Evolutionary conservation across 2,797 vertebrate species (phyloP), one percentile per base, ranked within the genome.

Genomic region (Limosa lapponica): DNA sequence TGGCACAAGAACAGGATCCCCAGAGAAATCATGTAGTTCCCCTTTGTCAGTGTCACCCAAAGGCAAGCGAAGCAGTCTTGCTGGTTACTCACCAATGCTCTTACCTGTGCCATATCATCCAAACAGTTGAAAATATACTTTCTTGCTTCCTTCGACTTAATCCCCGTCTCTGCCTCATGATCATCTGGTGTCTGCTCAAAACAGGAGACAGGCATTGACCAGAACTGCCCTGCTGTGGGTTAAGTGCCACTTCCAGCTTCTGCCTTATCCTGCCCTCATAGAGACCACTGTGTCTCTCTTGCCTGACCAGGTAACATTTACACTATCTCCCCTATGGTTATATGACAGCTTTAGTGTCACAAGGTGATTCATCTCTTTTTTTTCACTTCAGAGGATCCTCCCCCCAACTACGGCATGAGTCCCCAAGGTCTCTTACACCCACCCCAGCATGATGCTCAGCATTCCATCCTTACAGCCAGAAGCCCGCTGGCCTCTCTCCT

Each of bases 111-210:
- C 99, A 99, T 99, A 77, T 99, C 99, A 97, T 99, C 99, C 98
- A 99, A 97, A 97, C 99, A 99, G 98, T 99, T 99, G 98, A 99
- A 99, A 98, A 99, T 99, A 97, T 99, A 99, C 98, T 99, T 99
- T 96, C 99, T 98, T 83, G 99, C 99, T 98, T 99, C 99, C 98
- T 99, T 99, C 54, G 99, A 99, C 97, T 99, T 99, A 98, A 99
- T 99, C 96, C 99, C 99, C 0, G 99, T 99, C 97, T 99, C 99
- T 91, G 99, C 98, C 98, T 99, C 99, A 59, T 99, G 99, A 98
- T 99, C 99, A 96, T 99, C 99, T 43, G 98, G 99, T 30, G 99
- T 99, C 99, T 99, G 98, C 71, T 81, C 70, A 82, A 95, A 93
- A 98, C 54, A 98, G 61, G 73, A 90, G 87, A 97, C 51, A 92